phyloP scores from a whole-genome alignment of 1,140 invertebrate species.

The Heliconius melpomene region DNA sequence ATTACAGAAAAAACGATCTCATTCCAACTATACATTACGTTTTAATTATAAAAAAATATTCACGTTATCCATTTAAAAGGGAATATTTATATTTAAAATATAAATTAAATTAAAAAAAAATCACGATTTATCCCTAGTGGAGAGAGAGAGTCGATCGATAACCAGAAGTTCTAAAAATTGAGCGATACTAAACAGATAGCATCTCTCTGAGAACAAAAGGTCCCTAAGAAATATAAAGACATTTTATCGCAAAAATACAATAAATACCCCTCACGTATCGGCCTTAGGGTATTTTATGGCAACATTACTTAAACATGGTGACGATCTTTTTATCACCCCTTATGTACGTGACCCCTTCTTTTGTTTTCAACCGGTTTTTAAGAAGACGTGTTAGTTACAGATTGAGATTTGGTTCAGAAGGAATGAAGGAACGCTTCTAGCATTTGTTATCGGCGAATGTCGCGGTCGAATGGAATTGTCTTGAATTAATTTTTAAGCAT shows the following conservation, averaged over 20 bases:
- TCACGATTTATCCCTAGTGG: background rate
- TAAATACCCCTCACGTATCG: conserved; percentile 28
- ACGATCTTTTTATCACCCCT: conserved; percentile 35
- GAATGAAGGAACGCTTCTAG: background rate
- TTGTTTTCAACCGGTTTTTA: conserved; percentile 7
- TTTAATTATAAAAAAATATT: conserved; percentile 1
- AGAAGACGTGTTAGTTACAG: background rate
- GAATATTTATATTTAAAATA: background rate
- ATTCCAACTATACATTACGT: background rate
- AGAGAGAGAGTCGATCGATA: too few species aligned
- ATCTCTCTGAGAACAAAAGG: background rate
- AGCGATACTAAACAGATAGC: background rate
- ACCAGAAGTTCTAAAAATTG: background rate
- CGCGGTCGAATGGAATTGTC: too few species aligned
- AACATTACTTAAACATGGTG: conserved; percentile 33
- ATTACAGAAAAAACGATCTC: background rate
- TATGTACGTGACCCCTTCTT: conserved; percentile 26
- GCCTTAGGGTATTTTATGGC: conserved; percentile 27
- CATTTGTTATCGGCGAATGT: background rate
- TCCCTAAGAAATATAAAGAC: background rate
- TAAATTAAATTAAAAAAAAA: background rate
- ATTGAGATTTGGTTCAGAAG: background rate
- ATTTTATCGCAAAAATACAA: conserved; percentile 22
- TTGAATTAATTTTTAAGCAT: too few species aligned
- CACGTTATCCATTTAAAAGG: background rate